Conservation (phyloP, 1,140 invertebrate genomes). For the Centruroides vittatus region DNA sequence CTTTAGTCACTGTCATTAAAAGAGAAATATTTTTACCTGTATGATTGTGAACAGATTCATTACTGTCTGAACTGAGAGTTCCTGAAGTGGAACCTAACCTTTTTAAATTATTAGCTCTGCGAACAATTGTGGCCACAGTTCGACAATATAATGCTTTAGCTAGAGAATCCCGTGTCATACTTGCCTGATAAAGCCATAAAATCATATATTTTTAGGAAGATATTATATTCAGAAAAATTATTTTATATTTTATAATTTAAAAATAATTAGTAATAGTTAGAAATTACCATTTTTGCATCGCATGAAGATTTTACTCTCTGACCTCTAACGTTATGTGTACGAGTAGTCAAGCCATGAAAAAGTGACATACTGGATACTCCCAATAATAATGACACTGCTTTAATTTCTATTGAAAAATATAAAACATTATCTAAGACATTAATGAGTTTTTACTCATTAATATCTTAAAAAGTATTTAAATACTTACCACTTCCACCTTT, state of each 20-base stretch:
- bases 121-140: slow-evolving; percentile 85
- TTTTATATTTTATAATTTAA: background rate
- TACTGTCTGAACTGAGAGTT: slow-evolving; percentile 75
- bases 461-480: background rate
- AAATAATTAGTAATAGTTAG: background rate
- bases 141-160: slow-evolving; percentile 87
- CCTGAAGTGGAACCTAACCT: slow-evolving; percentile 67
- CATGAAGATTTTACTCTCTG: slow-evolving; percentile 67
- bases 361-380: slow-evolving; percentile 60
- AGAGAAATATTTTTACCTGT: slow-evolving; percentile 23
- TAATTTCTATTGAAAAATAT: slow-evolving; percentile 40
- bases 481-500: slow-evolving; percentile 17
- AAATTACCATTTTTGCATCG: slow-evolving; percentile 54
- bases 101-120: slow-evolving; percentile 80
- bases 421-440: background rate
- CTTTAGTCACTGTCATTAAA: no score
- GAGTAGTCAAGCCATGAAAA: slow-evolving; percentile 63
- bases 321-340: slow-evolving; percentile 67
- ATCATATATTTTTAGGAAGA: background rate
- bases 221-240: background rate
- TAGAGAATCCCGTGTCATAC: slow-evolving; percentile 70
- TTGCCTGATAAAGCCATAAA: slow-evolving; percentile 39
- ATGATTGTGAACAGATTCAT: slow-evolving; percentile 80
- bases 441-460: background rate
- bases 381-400: slow-evolving; percentile 66